These are phyloP conservation scores for Oxystoma pomonae DNA, from an alignment of 2,888 invertebrate genomes.

Conservation along the genomic window DNA sequence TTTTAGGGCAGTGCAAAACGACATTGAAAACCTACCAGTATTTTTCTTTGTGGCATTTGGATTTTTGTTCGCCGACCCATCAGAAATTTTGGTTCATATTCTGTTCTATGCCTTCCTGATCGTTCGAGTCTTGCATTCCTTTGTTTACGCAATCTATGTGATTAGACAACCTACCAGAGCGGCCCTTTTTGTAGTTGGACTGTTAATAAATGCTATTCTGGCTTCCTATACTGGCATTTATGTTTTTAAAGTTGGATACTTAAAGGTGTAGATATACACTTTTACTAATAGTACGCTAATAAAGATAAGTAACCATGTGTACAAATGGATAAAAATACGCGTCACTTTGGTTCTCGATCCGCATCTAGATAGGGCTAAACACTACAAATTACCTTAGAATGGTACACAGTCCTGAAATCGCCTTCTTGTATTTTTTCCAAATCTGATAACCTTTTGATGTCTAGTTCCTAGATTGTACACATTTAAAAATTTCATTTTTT, in stretches of 20 bases:
- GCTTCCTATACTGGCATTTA: slow-evolving; percentile 29
- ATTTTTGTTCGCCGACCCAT: slow-evolving; percentile 59
- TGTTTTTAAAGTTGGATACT: slow-evolving; percentile 23
- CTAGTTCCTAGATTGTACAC: too few species aligned
- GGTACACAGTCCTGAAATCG: too few species aligned
- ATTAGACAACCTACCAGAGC: slow-evolving; percentile 53
- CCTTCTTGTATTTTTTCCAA: too few species aligned
- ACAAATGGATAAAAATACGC: too few species aligned
- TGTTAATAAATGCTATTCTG: slow-evolving; percentile 35
- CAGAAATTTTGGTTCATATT: slow-evolving; percentile 48
- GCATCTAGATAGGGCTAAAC: too few species aligned
- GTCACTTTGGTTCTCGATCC: too few species aligned
- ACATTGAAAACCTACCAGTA: slow-evolving; percentile 66
- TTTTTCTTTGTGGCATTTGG: slow-evolving; percentile 59
- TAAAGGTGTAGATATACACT: too few species aligned
- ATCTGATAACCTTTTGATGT: too few species aligned
- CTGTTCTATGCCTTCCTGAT: slow-evolving; percentile 55
- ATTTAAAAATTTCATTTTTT: too few species aligned
- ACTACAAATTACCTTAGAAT: too few species aligned
- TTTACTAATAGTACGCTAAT: too few species aligned
- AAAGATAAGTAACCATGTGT: too few species aligned
- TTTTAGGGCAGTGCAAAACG: slow-evolving; percentile 64
- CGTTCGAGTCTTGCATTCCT: slow-evolving; percentile 57
- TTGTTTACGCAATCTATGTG: slow-evolving; percentile 60
- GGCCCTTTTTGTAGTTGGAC: slow-evolving; percentile 31